phyloP scores from a whole-genome alignment of 2,888 invertebrate genomes.

The Andrena trimmerana region DNA sequence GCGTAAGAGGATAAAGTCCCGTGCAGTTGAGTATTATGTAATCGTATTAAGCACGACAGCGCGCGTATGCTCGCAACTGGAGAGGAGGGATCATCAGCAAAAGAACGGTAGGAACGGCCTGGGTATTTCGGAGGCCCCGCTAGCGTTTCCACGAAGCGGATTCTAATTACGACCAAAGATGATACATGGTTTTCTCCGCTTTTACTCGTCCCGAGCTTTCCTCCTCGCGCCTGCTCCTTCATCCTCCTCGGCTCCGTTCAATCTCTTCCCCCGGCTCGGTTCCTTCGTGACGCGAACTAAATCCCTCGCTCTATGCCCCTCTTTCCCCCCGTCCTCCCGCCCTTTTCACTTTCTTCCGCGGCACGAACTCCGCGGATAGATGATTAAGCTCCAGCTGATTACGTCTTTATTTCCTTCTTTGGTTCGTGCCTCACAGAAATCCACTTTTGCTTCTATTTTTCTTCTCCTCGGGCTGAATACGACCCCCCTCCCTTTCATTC shows the following conservation, averaged over 20 bases:
- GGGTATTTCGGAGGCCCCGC: conserved; percentile 64
- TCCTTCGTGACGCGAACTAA: conserved; percentile 29
- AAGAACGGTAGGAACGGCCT: conserved; percentile 36
- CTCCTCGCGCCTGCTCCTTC: conserved; percentile 1
- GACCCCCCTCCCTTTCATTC: too few species aligned
- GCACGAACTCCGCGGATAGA: conserved; percentile 60
- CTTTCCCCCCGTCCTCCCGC: conserved; percentile 18
- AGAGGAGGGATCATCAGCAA: conserved; percentile 55
- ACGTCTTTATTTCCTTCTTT: conserved; percentile 56
- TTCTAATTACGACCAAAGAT: conserved; percentile 78
- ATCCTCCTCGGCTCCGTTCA: conserved; percentile 31
- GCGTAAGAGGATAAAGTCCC: conserved; percentile 57
- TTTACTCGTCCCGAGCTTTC: conserved; percentile 39
- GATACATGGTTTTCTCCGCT: conserved; percentile 66
- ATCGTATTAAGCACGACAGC: conserved; percentile 62
- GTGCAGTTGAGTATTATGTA: conserved; percentile 57
- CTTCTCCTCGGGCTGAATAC: too few species aligned
- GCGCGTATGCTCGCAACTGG: conserved; percentile 36
- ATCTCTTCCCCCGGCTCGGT: conserved; percentile 10
- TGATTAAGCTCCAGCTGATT: conserved; percentile 70
- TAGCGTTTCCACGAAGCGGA: conserved; percentile 77
- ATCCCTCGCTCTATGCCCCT: conserved; percentile 29
- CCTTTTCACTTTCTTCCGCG: conserved; percentile 32
- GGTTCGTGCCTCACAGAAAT: conserved; percentile 66
- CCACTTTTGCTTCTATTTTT: conserved; percentile 63